Conservation (phyloP, 1,140 invertebrate genomes). For the Catajapyx aquilonaris region DNA sequence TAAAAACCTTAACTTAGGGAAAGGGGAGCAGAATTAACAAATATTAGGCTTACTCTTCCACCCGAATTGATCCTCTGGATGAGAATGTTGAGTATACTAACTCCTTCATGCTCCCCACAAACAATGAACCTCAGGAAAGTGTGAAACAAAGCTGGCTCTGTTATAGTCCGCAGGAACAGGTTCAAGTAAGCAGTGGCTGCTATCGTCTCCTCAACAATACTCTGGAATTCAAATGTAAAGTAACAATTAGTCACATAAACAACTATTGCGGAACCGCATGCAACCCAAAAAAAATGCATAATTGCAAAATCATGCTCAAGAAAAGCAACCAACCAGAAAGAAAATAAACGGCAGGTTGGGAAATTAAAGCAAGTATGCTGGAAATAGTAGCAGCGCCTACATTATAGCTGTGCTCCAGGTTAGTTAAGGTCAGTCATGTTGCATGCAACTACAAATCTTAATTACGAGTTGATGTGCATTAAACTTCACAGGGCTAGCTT, state of each 20-base stretch:
- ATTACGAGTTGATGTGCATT: too few relatives aligned
- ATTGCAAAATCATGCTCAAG: background rate
- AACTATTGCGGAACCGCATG: too few relatives aligned
- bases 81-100: slow-evolving; percentile 51
- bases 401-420: too few relatives aligned
- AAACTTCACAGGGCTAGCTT: too few relatives aligned
- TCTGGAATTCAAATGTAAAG: too few relatives aligned
- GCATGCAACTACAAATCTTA: too few relatives aligned
- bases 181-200: slow-evolving; percentile 83
- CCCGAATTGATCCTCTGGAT: slow-evolving; percentile 47
- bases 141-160: slow-evolving; percentile 57
- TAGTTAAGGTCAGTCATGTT: too few relatives aligned
- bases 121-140: slow-evolving; percentile 71
- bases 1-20: too few relatives aligned
- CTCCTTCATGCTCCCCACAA: slow-evolving; percentile 59
- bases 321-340: slow-evolving; percentile 1
- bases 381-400: too few relatives aligned
- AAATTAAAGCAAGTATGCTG: too few relatives aligned
- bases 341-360: background rate
- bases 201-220: slow-evolving; percentile 62
- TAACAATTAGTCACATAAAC: slow-evolving; percentile 6
- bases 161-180: slow-evolving; percentile 64
- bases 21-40: too few relatives aligned
- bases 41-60: slow-evolving; percentile 38
- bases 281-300: too few relatives aligned